Evolutionary conservation across 2,113 vertebrate species (phyloP).

Genomic region (Plecotus auritus): DNA sequence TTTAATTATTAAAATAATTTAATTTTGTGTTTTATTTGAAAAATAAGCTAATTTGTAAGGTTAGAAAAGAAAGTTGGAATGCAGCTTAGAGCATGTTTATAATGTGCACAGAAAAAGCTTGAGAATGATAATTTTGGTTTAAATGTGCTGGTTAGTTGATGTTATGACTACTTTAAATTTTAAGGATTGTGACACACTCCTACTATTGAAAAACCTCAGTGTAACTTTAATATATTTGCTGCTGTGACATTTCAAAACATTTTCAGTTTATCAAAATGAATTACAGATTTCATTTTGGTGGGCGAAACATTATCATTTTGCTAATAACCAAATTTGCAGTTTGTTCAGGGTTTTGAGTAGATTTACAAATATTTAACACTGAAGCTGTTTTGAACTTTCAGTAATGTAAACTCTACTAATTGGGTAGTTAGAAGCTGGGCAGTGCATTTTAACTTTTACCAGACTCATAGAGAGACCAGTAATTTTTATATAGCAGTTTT

Average conservation of each 20-base stretch:
- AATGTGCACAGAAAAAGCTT: conserved; percentile 94
- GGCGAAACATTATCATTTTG: conserved; percentile 86
- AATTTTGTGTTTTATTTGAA: conserved; percentile 84
- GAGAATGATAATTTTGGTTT: conserved; percentile 88
- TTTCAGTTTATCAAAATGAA: conserved; percentile 88
- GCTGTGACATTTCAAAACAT: conserved; percentile 87
- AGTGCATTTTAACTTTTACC: conserved; percentile 82
- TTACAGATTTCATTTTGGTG: conserved; percentile 81
- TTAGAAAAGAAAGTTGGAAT: conserved; percentile 91
- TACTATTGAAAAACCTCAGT: conserved; percentile 87
- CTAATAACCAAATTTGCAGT: conserved; percentile 97
- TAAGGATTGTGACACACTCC: conserved; percentile 91
- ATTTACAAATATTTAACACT: conserved; percentile 85
- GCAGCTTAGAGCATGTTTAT: conserved; percentile 94
- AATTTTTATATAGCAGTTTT: conserved; percentile 82
- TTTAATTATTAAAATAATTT: conserved; percentile 84
- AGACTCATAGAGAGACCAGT: conserved; percentile 79
- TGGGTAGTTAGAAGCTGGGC: conserved; percentile 82
- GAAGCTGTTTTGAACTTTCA: conserved; percentile 89
- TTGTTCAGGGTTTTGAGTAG: conserved; percentile 91
- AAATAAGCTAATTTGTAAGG: conserved; percentile 86
- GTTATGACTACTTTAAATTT: conserved; percentile 88
- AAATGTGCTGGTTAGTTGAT: conserved; percentile 88
- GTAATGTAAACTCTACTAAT: conserved; percentile 84
- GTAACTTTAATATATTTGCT: conserved; percentile 90